A percentile compares a stretch with the other conserved stretches of the same genome.
phyloP scores from a whole-genome alignment of 2,113 vertebrate species.

The Alligator mississippiensis region DNA sequence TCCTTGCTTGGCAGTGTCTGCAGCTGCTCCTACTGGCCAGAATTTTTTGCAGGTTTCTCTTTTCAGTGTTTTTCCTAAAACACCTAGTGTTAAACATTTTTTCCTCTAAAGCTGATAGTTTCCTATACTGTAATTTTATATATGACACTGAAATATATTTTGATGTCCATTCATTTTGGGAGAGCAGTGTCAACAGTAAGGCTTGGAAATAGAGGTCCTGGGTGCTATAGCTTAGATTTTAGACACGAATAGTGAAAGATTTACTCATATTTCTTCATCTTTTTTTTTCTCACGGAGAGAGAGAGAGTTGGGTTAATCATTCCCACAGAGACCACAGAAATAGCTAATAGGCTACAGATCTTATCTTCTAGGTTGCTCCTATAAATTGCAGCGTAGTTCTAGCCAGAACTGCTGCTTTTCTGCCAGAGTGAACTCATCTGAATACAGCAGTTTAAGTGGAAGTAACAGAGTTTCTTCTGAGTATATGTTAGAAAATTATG shows the following conservation, averaged over 20 bases:
- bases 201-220: not conserved
- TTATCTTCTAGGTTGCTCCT: not conserved
- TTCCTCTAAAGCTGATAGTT: too few relatives aligned
- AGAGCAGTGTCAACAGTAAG: not conserved
- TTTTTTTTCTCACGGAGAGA: not conserved
- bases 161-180: not conserved
- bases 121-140: too few relatives aligned
- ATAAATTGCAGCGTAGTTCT: not conserved
- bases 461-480: not conserved
- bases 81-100: not conserved
- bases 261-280: not conserved
- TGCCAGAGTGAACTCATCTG: not conserved
- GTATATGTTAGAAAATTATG: not conserved
- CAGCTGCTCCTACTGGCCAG: not conserved
- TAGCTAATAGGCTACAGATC: not conserved
- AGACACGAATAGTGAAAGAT: not conserved
- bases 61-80: not conserved
- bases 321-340: not conserved
- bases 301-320: not conserved
- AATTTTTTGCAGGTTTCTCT: not conserved
- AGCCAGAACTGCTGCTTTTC: not conserved
- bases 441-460: not conserved
- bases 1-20: not conserved
- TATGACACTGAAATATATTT: too few relatives aligned
- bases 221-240: not conserved